phyloP scores from a whole-genome alignment of 2,797 vertebrate species.

The Miichthys miiuy region DNA sequence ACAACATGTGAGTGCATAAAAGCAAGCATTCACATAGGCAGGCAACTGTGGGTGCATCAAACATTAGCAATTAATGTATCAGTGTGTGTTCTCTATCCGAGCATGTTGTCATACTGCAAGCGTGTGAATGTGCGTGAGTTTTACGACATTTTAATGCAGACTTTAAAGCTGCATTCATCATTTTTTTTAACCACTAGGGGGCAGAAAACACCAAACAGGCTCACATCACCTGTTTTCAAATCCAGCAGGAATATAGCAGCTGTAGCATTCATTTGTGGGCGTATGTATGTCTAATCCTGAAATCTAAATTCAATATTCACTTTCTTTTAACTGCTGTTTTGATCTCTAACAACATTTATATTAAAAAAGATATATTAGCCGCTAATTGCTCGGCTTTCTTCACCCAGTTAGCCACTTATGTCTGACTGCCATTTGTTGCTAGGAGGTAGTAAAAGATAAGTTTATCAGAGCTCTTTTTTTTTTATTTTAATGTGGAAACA shows the following conservation, averaged over 20 bases:
- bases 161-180: neutral
- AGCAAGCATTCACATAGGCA: constrained; percentile 20
- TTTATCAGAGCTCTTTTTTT: constrained; percentile 9
- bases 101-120: neutral
- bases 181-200: neutral
- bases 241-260: neutral
- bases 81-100: constrained; percentile 10
- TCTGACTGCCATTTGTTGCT: neutral
- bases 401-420: neutral
- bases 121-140: neutral
- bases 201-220: neutral
- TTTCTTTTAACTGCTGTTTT: neutral
- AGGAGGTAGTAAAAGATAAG: constrained; percentile 1
- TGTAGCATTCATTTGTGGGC: neutral
- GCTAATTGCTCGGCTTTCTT: constrained; percentile 3
- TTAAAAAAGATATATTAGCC: neutral
- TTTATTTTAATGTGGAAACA: constrained; percentile 9
- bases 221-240: neutral
- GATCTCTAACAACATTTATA: neutral
- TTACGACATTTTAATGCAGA: neutral
- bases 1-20: constrained; percentile 15
- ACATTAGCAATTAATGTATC: constrained; percentile 50
- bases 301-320: neutral
- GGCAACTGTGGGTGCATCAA: constrained; percentile 53
- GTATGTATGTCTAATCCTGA: neutral